Conservation (phyloP, 2,113 vertebrate genomes). For the Nesoenas mayeri region DNA sequence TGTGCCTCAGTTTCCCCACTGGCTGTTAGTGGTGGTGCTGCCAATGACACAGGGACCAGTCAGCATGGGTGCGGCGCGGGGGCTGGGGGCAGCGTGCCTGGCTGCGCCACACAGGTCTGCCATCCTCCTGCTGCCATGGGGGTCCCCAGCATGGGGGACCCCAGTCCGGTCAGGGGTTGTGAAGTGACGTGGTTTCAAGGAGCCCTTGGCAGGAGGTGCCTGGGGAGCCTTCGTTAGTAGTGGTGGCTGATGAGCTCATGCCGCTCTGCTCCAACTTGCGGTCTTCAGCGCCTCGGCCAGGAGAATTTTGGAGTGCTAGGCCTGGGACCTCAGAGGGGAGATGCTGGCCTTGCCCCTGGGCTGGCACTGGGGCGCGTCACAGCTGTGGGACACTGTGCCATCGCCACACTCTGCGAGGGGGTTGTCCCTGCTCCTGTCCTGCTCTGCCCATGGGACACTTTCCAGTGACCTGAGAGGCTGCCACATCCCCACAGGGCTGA, state of each 20-base stretch:
- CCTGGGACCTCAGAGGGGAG: not conserved
- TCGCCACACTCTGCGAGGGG: fast-evolving
- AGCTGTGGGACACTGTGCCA: not conserved
- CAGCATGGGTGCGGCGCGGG: not conserved
- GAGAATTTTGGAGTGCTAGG: not conserved
- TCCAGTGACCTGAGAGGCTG: not conserved
- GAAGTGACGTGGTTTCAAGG: fast-evolving
- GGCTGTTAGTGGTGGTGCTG: not conserved
- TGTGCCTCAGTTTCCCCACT: no score
- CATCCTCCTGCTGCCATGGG: fast-evolving
- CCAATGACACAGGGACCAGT: fast-evolving
- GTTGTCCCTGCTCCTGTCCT: not conserved
- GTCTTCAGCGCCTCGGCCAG: not conserved
- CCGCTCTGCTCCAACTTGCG: fast-evolving
- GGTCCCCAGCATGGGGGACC: fast-evolving
- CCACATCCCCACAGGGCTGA: fast-evolving
- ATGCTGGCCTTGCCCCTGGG: fast-evolving
- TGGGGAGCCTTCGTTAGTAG: not conserved
- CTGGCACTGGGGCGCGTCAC: fast-evolving
- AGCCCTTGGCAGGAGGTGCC: not conserved
- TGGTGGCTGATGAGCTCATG: not conserved
- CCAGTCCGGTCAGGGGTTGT: not conserved
- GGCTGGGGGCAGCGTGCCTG: not conserved
- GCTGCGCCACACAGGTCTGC: not conserved
- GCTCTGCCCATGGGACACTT: not conserved